A percentile compares a stretch with the other conserved stretches of the same genome.
Evolutionary conservation across 2,113 vertebrate genomes (phyloP).

Genomic region (Caracal caracal): DNA sequence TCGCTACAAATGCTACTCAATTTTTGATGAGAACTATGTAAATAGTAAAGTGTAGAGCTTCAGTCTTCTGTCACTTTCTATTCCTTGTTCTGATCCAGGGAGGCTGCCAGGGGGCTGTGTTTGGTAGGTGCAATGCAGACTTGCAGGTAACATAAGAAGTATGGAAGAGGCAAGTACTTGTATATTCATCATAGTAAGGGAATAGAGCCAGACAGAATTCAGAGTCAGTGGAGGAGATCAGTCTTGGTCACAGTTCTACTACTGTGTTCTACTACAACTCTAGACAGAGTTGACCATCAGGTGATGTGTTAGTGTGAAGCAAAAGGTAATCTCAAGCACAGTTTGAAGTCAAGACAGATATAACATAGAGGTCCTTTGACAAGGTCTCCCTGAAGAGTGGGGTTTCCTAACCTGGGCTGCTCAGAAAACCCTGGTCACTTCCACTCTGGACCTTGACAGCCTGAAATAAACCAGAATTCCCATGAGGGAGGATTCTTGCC

Average conservation of each 20-base stretch:
- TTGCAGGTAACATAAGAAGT: neutral
- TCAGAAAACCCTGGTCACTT: neutral
- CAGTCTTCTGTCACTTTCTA: neutral
- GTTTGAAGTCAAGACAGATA: neutral
- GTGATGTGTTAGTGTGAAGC: neutral
- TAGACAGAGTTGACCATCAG: neutral
- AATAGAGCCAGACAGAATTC: neutral
- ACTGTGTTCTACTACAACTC: too few species aligned
- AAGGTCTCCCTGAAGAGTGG: neutral
- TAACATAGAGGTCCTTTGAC: neutral
- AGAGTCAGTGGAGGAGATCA: neutral
- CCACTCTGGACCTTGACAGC: neutral
- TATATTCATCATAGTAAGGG: neutral
- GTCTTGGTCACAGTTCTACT: neutral
- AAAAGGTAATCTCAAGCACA: neutral
- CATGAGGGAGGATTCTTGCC: neutral
- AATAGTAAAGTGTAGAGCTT: neutral
- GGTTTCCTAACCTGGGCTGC: neutral
- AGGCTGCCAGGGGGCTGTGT: neutral
- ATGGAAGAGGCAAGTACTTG: neutral
- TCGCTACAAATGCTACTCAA: neutral
- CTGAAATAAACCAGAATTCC: neutral
- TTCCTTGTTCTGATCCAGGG: neutral
- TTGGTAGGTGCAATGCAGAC: rapidly evolving
- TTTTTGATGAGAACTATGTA: neutral